Evolutionary conservation across 2,888 invertebrate species (phyloP), one percentile per base, ranked within the genome.

Genomic region (Pasiphila rectangulata): DNA sequence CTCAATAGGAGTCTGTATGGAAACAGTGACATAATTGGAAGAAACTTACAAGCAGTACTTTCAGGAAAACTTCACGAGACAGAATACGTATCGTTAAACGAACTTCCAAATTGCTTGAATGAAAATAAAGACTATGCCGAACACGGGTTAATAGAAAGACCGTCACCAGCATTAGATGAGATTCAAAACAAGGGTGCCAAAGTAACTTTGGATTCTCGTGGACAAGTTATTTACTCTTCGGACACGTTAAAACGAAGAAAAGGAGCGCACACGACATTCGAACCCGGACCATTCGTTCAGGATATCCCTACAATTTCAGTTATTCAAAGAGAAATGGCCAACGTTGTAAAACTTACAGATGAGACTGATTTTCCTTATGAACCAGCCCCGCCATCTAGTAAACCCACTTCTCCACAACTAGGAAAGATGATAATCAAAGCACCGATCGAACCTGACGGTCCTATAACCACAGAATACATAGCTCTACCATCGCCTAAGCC

Each of bases 211-310:
- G 95, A 96, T 79, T 94, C 96, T 15, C 94, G 94, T 67, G 97
- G 96, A 39, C 95, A 95, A 90, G 95, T 96, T 30, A 94, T 96
- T 51, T 96, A 94, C 81, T 94, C 94, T 54, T 96, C 96, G 12
- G 96, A 96, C 64, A 96, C 96, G 69, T 83, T 96, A 55, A 93
- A 93, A 71, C 90, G 95, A 63, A 89, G 93, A 56, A 95, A 95
- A 88, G 94, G 93, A 50, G 93, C 94, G 9, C 94, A 95, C 69
- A 94, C 95, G 23, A 95, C 96, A 20, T 96, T 96, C 69, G 95
- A 95, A 85, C 96, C 96, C 44, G 96, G 96, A 59, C 95, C 95
- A 29, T 94, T 94, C 74, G 94, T 96, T 15, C 94, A 94, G 81
- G 92, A 92, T 65, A 76, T 87, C 39, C 83, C 85, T n/a, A 84